A percentile compares a stretch with the other conserved stretches of the same genome.
Conservation (phyloP, 2,888 invertebrate genomes). For the Hypena proboscidalis region DNA sequence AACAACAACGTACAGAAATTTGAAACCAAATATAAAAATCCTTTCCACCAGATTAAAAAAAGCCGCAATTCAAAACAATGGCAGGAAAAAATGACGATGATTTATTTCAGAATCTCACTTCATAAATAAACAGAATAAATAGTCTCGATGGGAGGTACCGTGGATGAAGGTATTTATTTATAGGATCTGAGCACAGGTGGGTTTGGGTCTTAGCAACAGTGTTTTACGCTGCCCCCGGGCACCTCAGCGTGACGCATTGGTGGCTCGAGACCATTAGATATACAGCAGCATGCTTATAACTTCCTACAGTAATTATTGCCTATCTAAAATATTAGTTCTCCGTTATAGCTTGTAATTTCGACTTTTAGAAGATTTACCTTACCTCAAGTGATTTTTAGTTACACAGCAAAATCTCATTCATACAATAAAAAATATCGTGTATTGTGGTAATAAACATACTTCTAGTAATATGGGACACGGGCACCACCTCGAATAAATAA, state of each 20-base stretch:
- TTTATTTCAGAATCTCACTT: constrained; percentile 50
- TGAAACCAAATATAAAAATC: too few relatives aligned
- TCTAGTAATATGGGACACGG: too few relatives aligned
- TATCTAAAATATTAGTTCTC: constrained; percentile 29
- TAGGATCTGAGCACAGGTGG: constrained; percentile 66
- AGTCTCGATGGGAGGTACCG: constrained; percentile 57
- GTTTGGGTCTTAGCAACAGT: constrained; percentile 57
- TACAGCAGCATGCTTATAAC: constrained; percentile 32
- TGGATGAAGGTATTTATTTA: constrained; percentile 65
- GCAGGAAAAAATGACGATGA: constrained; percentile 22
- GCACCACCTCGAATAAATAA: too few relatives aligned
- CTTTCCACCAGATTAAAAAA: too few relatives aligned
- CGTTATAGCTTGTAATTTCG: constrained; percentile 13
- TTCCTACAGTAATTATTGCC: constrained; percentile 36
- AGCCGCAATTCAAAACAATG: too few relatives aligned
- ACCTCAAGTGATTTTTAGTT: too few relatives aligned
- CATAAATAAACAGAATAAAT: constrained; percentile 71
- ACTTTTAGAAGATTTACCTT: too few relatives aligned
- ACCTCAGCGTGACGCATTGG: constrained; percentile 59
- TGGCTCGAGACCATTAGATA: constrained; percentile 52
- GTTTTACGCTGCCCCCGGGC: constrained; percentile 69
- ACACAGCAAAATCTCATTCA: too few relatives aligned
- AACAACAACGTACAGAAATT: too few relatives aligned
- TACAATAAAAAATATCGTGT: too few relatives aligned
- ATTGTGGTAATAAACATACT: too few relatives aligned